Conservation (phyloP, 2,797 vertebrate species). For the Tiaroga cobitis region DNA sequence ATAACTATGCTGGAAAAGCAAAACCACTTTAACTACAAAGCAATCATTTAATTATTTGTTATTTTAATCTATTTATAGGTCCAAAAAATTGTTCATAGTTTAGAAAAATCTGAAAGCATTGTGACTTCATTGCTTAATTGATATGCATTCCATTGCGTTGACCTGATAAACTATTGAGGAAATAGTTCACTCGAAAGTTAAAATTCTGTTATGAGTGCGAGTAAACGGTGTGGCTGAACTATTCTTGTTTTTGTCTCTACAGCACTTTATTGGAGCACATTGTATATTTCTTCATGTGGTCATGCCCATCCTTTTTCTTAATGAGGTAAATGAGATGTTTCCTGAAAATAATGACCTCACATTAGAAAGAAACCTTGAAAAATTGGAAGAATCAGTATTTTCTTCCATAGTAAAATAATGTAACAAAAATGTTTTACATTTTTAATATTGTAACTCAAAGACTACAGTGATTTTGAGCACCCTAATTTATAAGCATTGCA, state of each 20-base stretch:
- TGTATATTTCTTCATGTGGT: conserved; percentile 28
- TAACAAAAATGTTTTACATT: no score
- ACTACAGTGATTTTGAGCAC: neutral
- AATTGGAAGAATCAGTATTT: neutral
- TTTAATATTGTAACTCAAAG: no score
- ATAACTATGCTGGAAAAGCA: no score
- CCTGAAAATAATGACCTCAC: neutral
- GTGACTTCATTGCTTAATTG: no score
- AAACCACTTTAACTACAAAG: no score
- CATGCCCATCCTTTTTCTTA: conserved; percentile 34
- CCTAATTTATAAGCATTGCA: neutral
- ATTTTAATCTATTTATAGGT: no score
- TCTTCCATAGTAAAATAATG: no score
- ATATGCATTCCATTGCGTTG: neutral
- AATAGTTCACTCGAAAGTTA: neutral
- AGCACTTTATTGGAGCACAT: conserved; percentile 32
- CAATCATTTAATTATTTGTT: no score
- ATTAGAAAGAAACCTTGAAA: neutral
- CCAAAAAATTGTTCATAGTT: no score
- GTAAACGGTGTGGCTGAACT: neutral
- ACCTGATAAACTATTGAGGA: neutral
- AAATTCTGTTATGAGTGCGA: neutral
- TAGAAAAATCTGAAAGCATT: no score
- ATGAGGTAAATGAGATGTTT: conserved; percentile 43
- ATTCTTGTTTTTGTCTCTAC: conserved; percentile 2